Evolutionary conservation across 1,140 invertebrate species (phyloP).

Genomic region (Daktulosphaira vitifoliae): DNA sequence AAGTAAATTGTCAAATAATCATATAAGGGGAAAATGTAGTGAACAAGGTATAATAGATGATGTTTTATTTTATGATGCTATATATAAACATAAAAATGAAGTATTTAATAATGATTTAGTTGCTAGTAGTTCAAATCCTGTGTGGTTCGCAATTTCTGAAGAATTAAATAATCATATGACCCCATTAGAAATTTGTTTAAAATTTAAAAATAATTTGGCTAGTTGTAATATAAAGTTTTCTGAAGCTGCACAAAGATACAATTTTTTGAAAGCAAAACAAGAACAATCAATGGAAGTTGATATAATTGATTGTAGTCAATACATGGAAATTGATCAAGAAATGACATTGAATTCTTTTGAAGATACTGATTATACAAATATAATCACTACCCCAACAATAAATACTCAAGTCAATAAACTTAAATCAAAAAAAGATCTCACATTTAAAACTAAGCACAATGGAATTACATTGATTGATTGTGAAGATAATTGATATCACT

Average conservation of each 20-base stretch:
- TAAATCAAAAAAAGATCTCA: too few species aligned
- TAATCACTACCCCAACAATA: too few species aligned
- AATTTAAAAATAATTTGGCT: slow-evolving; percentile 12
- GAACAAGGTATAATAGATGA: neutral
- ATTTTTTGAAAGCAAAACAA: slow-evolving; percentile 8
- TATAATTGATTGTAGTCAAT: neutral
- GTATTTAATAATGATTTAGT: slow-evolving; percentile 20
- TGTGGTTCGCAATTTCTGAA: slow-evolving; percentile 8
- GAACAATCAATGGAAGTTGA: neutral
- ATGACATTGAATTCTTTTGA: too few species aligned
- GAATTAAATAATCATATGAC: slow-evolving; percentile 14
- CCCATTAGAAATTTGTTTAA: neutral
- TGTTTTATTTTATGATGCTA: slow-evolving; percentile 5
- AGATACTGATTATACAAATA: too few species aligned
- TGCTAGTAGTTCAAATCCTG: slow-evolving; percentile 8
- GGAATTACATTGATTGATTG: too few species aligned
- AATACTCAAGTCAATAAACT: too few species aligned
- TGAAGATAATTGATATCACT: too few species aligned
- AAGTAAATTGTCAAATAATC: neutral
- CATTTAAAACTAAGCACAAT: too few species aligned
- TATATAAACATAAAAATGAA: slow-evolving; percentile 22
- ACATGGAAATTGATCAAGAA: neutral
- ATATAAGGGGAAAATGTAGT: neutral
- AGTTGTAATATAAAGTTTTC: slow-evolving; percentile 19
- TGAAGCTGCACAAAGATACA: slow-evolving; percentile 21